Conservation (phyloP, 2,888 invertebrate species). For the Dryomyza anilis region DNA sequence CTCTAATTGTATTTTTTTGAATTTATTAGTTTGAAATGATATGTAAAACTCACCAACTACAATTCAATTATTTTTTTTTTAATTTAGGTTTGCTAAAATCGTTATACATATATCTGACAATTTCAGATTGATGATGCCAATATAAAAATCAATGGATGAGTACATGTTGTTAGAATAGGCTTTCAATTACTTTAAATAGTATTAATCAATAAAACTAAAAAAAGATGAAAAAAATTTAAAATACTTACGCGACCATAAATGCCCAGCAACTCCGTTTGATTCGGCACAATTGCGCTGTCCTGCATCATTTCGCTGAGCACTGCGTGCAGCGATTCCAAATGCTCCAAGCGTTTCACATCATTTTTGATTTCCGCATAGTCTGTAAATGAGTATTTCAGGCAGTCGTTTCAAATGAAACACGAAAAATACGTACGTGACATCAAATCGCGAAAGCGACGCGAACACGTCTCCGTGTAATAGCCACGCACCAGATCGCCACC, state of each 20-base stretch:
- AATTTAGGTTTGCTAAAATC: no score
- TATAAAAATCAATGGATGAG: not conserved
- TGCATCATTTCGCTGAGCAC: slow-evolving; percentile 74
- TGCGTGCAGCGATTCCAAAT: slow-evolving; percentile 74
- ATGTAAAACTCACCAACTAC: no score
- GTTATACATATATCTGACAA: no score
- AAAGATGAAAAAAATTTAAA: no score
- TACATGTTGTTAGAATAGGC: not conserved
- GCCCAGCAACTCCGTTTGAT: slow-evolving; percentile 77
- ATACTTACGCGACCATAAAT: slow-evolving; percentile 83
- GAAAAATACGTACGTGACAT: slow-evolving; percentile 82
- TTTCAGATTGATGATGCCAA: no score
- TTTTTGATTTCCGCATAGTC: slow-evolving; percentile 82
- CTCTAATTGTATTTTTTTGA: no score
- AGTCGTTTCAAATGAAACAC: not conserved
- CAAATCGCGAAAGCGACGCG: slow-evolving; percentile 80
- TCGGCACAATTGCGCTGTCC: slow-evolving; percentile 73
- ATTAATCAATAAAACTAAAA: no score
- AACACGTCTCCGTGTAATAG: slow-evolving; percentile 72
- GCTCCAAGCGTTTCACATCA: slow-evolving; percentile 76
- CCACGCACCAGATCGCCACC: slow-evolving; percentile 72
- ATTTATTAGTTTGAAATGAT: no score
- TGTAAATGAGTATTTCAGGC: no score
- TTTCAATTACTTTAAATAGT: not conserved
- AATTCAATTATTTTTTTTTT: no score